Evolutionary conservation across 1,140 invertebrate genomes (phyloP).

Genomic region (Spodoptera litura): DNA sequence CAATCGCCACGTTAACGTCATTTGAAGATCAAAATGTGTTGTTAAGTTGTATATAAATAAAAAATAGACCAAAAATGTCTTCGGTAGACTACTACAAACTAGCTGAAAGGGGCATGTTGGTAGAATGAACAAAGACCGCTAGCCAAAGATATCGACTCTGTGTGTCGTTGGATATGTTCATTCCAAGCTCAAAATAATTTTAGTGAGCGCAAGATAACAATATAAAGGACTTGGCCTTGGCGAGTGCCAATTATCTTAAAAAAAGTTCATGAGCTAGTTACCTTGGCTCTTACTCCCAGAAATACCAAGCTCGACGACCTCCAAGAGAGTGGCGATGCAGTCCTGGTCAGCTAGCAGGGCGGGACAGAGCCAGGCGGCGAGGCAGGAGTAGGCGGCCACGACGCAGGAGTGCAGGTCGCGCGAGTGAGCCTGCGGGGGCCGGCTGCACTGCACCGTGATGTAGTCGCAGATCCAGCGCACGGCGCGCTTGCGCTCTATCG

Average conservation of each 20-base stretch:
- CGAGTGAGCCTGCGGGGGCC: slow-evolving; percentile 97
- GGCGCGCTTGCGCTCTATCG: slow-evolving; percentile 95
- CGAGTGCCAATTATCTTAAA: not conserved
- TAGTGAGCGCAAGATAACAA: too few relatives aligned
- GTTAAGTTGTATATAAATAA: too few relatives aligned
- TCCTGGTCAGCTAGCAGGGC: slow-evolving; percentile 95
- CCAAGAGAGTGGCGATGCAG: slow-evolving; percentile 96
- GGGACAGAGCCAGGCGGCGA: slow-evolving; percentile 94
- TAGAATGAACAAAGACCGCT: too few relatives aligned
- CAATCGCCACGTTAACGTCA: not conserved
- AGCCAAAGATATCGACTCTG: not conserved
- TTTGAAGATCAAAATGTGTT: too few relatives aligned
- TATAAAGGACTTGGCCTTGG: not conserved
- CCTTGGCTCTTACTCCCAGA: slow-evolving; percentile 96
- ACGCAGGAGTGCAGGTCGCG: slow-evolving; percentile 99
- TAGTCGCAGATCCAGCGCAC: slow-evolving; percentile 99
- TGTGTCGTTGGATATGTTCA: too few relatives aligned
- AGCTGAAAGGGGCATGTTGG: too few relatives aligned
- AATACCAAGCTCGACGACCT: slow-evolving; percentile 98
- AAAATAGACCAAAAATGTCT: too few relatives aligned
- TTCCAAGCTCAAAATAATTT: too few relatives aligned
- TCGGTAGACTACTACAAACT: too few relatives aligned
- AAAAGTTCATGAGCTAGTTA: slow-evolving; percentile 17
- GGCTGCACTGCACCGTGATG: slow-evolving; percentile 97
- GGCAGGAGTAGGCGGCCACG: slow-evolving; percentile 96